Conservation (phyloP, 1,140 invertebrate genomes). For the Onthophagus taurus region DNA sequence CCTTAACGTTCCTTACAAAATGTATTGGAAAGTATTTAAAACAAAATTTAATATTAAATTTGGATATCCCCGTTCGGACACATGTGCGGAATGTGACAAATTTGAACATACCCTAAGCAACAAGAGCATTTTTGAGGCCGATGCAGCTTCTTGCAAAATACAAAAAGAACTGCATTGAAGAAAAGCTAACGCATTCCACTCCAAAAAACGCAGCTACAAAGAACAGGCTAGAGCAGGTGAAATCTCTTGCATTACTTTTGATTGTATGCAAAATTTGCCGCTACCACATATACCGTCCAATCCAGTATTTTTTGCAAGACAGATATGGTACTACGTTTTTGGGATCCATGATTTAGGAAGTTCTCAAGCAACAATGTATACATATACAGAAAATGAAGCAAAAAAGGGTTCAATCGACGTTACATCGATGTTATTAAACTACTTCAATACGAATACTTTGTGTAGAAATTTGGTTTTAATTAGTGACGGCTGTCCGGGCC, state of each 20-base stretch:
- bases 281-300: slow-evolving; percentile 7
- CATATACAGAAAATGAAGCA: background rate
- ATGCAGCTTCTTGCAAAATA: no score
- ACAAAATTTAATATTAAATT: no score
- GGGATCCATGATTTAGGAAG: background rate
- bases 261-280: slow-evolving; percentile 12
- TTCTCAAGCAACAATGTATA: slow-evolving; percentile 5
- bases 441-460: background rate
- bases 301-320: slow-evolving; percentile 9
- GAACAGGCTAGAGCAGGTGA: background rate
- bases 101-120: no score
- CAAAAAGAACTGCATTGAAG: background rate
- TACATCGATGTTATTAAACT: slow-evolving; percentile 2
- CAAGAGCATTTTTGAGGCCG: no score
- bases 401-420: slow-evolving; percentile 8
- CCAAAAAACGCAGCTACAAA: background rate
- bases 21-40: no score
- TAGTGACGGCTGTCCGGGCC: slow-evolving; percentile 7
- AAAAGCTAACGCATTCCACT: slow-evolving; percentile 1
- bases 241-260: slow-evolving; percentile 4
- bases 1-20: no score
- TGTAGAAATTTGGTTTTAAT: slow-evolving; percentile 6
- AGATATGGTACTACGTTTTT: slow-evolving; percentile 9
- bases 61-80: no score
- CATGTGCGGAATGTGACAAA: no score